These are phyloP conservation scores for Pampusana beccarii DNA, from an alignment of 2,113 vertebrate species.

Conservation along the genomic window DNA sequence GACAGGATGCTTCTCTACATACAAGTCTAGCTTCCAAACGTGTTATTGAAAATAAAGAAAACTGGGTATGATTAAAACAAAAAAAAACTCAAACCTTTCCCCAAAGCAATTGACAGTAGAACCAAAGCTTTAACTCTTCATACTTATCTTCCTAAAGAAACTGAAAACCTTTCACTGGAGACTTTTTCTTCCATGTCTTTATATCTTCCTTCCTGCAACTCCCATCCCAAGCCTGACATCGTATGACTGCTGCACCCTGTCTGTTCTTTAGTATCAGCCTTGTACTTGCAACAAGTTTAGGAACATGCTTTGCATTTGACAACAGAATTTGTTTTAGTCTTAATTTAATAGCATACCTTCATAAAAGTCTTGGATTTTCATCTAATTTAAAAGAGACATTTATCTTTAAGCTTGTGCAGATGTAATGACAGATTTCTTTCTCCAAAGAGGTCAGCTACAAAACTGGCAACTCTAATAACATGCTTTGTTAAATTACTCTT, in stretches of 20 bases:
- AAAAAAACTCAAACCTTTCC: neutral
- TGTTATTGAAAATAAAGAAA: neutral
- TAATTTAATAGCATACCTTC: neutral
- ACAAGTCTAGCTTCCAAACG: neutral
- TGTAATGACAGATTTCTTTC: neutral
- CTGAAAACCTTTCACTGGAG: neutral
- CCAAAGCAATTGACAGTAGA: neutral
- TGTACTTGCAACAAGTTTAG: neutral
- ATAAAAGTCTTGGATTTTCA: neutral
- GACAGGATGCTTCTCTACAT: neutral
- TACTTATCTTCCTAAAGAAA: conserved; percentile 1
- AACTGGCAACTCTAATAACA: neutral
- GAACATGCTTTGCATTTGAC: neutral
- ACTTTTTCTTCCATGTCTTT: neutral
- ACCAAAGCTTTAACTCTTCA: neutral
- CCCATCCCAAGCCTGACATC: neutral
- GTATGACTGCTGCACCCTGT: neutral
- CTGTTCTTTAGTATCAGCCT: neutral
- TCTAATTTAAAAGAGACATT: neutral
- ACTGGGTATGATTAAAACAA: neutral
- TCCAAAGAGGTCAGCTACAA: neutral
- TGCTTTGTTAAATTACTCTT: neutral
- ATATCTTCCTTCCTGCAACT: neutral
- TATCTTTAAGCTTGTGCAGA: neutral
- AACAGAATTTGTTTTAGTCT: neutral